phyloP scores from a whole-genome alignment of 2,888 invertebrate species.

The Syrphus vitripennis region DNA sequence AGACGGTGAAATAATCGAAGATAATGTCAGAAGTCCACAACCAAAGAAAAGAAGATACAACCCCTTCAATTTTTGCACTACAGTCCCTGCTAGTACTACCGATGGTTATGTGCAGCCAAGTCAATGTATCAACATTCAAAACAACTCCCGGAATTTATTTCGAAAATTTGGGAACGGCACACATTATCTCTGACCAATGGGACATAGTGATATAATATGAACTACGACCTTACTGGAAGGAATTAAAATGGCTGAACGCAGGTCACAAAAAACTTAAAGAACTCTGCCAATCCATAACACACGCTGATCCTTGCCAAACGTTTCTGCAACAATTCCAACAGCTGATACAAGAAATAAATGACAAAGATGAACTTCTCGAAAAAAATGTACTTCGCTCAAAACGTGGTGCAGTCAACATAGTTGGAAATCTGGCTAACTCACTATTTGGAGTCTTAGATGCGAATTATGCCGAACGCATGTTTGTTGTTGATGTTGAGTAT shows the following conservation, averaged over 20 bases:
- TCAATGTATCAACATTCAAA: not conserved
- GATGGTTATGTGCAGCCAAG: not conserved
- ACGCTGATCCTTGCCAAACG: not conserved
- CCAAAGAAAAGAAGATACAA: too few species aligned
- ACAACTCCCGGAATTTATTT: not conserved
- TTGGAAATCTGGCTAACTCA: constrained; percentile 44
- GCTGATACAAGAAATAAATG: not conserved
- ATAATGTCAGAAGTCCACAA: too few species aligned
- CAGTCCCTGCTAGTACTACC: too few species aligned
- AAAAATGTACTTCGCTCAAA: not conserved
- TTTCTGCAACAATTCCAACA: too few species aligned
- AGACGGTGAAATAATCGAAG: too few species aligned
- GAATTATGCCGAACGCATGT: constrained; percentile 37
- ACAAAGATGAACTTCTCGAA: not conserved
- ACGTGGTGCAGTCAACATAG: constrained; percentile 27
- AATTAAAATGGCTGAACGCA: not conserved
- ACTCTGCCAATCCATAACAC: not conserved
- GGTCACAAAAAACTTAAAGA: not conserved
- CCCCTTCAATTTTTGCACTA: too few species aligned
- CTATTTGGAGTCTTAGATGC: constrained; percentile 58
- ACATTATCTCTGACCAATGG: too few species aligned
- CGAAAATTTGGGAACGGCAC: too few species aligned
- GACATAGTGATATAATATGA: not conserved
- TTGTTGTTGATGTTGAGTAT: too few species aligned
- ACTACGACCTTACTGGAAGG: not conserved